Percentiles rank a stretch among this genome's conserved stretches.
These are phyloP conservation scores for Agrochola macilenta DNA, from an alignment of 2,888 invertebrate genomes.

Conservation along the genomic window DNA sequence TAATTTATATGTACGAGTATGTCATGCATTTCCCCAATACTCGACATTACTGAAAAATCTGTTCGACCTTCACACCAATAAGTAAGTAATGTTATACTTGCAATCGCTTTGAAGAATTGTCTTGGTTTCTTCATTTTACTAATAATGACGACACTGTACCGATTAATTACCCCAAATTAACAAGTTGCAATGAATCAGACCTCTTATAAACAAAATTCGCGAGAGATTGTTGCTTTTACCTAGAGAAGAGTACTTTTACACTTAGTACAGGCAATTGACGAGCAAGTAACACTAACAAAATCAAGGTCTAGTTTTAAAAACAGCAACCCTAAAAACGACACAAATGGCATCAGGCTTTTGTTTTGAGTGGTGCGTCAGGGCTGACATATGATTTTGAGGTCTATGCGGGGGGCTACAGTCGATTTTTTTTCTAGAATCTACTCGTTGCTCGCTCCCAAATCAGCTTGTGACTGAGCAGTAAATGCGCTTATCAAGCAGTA, in stretches of 20 bases:
- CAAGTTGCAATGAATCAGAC: slow-evolving; percentile 60
- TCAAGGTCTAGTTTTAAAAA: slow-evolving; percentile 52
- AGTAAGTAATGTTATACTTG: slow-evolving; percentile 47
- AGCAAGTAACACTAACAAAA: slow-evolving; percentile 75
- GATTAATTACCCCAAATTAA: slow-evolving; percentile 49
- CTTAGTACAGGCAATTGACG: slow-evolving; percentile 63
- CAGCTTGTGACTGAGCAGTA: slow-evolving; percentile 48
- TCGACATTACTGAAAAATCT: slow-evolving; percentile 30
- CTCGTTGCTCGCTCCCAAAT: no score
- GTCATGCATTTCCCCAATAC: slow-evolving; percentile 43
- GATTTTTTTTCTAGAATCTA: slow-evolving; percentile 17
- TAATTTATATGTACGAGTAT: slow-evolving; percentile 48
- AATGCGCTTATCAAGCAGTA: slow-evolving; percentile 50
- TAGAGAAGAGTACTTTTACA: slow-evolving; percentile 68
- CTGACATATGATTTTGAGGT: slow-evolving; percentile 77
- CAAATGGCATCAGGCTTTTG: slow-evolving; percentile 75
- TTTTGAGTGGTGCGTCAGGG: slow-evolving; percentile 74
- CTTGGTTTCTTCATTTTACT: slow-evolving; percentile 39
- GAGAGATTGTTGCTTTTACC: slow-evolving; percentile 51
- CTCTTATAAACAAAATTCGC: slow-evolving; percentile 38
- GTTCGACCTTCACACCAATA: slow-evolving; percentile 19
- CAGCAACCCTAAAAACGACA: slow-evolving; percentile 75
- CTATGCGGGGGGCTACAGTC: slow-evolving; percentile 62
- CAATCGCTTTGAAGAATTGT: slow-evolving; percentile 52
- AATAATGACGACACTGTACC: slow-evolving; percentile 17